Evolutionary conservation across 2,888 invertebrate genomes (phyloP).

Genomic region (Ormia ochracea): DNA sequence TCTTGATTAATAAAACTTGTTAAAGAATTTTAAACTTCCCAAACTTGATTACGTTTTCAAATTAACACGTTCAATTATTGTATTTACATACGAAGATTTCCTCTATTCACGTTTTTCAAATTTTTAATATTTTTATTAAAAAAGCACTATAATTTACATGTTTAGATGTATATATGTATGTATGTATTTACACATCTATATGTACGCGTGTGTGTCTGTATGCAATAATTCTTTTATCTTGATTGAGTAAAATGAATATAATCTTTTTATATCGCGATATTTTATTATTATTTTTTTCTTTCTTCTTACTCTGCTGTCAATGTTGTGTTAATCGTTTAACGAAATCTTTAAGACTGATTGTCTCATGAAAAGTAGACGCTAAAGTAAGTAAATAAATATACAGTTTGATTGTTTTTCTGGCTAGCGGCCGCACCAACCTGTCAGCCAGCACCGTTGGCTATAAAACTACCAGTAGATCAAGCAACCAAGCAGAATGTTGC

Average conservation of each 20-base stretch:
- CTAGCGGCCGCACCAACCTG: conserved; percentile 41
- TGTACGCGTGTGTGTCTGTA: too few species aligned
- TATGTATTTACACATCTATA: too few species aligned
- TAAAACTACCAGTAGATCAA: conserved; percentile 3
- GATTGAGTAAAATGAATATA: conserved; percentile 3
- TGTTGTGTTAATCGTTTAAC: conserved; percentile 71
- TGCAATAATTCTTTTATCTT: conserved; percentile 37
- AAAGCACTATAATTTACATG: neutral
- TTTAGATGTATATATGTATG: conserved; percentile 35
- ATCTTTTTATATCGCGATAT: conserved; percentile 23
- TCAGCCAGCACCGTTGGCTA: conserved; percentile 20
- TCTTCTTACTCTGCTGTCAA: conserved; percentile 33
- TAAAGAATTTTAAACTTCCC: neutral
- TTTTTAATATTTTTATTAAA: conserved; percentile 11
- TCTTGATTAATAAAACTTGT: neutral
- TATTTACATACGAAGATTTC: too few species aligned
- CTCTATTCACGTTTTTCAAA: too few species aligned
- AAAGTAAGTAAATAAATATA: conserved; percentile 54
- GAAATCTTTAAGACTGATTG: conserved; percentile 74
- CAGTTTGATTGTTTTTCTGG: conserved; percentile 50
- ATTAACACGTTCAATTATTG: too few species aligned
- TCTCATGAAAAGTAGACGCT: conserved; percentile 58
- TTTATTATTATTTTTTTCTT: conserved; percentile 11
- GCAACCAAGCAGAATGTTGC: conserved; percentile 23
- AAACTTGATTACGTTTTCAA: neutral